Conservation (phyloP, 2,888 invertebrate genomes). For the Entomobrya proxima region DNA sequence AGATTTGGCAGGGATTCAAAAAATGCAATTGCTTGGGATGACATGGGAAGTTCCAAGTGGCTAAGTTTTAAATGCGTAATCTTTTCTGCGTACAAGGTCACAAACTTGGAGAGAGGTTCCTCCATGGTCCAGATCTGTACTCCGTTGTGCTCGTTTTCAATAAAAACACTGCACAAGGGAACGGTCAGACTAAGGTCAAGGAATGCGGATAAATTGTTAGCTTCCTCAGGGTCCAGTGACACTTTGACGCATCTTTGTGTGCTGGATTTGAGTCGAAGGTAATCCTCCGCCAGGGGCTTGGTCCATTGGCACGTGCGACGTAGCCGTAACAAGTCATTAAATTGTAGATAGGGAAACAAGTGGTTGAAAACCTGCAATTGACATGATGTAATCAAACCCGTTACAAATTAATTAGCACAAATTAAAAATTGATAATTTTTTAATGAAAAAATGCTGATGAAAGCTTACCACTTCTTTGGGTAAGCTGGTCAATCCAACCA, state of each 20-base stretch:
- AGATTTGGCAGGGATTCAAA: neutral
- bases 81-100: neutral
- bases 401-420: too few relatives aligned
- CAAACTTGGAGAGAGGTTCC: neutral
- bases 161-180: too few relatives aligned
- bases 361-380: too few relatives aligned
- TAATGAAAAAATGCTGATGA: too few relatives aligned
- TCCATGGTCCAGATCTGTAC: too few relatives aligned
- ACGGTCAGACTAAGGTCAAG: neutral
- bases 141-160: too few relatives aligned
- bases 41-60: neutral
- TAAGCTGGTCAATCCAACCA: too few relatives aligned
- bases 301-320: neutral
- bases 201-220: neutral
- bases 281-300: neutral
- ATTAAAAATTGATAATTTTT: too few relatives aligned
- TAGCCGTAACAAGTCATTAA: neutral
- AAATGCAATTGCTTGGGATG: neutral
- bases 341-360: neutral
- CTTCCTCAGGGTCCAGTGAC: neutral
- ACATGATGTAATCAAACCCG: too few relatives aligned
- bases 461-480: too few relatives aligned
- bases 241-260: neutral
- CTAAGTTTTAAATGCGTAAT: neutral
- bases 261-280: neutral